Conservation (phyloP, 1,140 invertebrate genomes). For the Cepaea nemoralis region DNA sequence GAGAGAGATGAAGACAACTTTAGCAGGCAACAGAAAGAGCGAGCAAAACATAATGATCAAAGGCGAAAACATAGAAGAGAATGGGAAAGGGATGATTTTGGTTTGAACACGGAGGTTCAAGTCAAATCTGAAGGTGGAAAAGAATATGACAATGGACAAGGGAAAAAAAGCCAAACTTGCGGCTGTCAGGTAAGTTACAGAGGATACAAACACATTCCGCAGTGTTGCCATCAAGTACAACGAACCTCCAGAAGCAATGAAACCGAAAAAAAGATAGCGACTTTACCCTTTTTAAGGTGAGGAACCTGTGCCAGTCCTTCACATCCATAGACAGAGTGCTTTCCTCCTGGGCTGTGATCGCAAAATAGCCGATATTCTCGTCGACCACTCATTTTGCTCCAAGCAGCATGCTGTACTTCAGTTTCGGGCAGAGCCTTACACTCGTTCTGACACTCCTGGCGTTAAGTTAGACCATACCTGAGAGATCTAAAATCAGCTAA, state of each 20-base stretch:
- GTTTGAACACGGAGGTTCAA: conserved; percentile 41
- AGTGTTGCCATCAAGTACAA: conserved; percentile 98
- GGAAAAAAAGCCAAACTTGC: conserved; percentile 97
- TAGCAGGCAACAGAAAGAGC: conserved; percentile 23
- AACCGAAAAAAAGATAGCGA: conserved; percentile 92
- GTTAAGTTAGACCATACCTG: conserved; percentile 86
- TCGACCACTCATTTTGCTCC: conserved; percentile 98
- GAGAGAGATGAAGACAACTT: conserved; percentile 32
- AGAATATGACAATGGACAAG: conserved; percentile 56
- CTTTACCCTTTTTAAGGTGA: conserved; percentile 97
- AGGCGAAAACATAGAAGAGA: conserved; percentile 49
- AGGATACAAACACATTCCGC: conserved; percentile 95
- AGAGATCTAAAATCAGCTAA: conserved; percentile 99
- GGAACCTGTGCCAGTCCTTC: conserved; percentile 87
- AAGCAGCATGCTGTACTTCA: conserved; percentile 99
- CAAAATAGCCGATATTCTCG: conserved; percentile 92
- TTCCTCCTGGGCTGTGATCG: conserved; percentile 95
- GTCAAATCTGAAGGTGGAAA: conserved; percentile 23
- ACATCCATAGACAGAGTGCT: conserved; percentile 96
- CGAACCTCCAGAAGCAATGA: conserved; percentile 94
- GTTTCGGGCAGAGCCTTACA: conserved; percentile 88
- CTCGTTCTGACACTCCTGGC: conserved; percentile 56
- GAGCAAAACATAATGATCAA: conserved; percentile 48
- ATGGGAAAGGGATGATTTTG: conserved; percentile 45
- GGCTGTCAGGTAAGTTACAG: conserved; percentile 94